Evolutionary conservation across 2,113 vertebrate species (phyloP), one percentile per base, ranked within the genome.

Genomic region (Pomatorhinus ruficollis): DNA sequence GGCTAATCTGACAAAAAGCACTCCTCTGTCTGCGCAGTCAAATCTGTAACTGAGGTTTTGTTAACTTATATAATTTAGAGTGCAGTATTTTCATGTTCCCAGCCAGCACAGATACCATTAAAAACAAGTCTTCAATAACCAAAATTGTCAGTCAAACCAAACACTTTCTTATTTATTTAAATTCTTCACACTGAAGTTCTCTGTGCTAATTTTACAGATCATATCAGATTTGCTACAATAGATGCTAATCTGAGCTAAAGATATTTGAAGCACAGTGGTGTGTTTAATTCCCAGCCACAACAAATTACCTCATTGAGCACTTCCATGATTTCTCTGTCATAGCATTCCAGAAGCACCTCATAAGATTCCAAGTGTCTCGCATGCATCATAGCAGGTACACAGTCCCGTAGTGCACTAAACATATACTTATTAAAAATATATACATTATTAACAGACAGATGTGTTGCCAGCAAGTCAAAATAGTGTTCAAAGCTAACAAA

Each of bases 351-450:
- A 74, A 99, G 98, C 83, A 98, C 86, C 76, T 99, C 98, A 9
- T 98, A 97, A 52, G 99, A 99, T 75, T 99, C 99, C 97, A 99
- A 97, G 96, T 99, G 99, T 89, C 99, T 98, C 84, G 99, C 97
- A 11, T 99, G 96, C 97, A 99, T 97, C 99, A 99, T 99, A 54
- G 98, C 98, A 45, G 99, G 99, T 15, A 99, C 99, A 50, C 99
- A 98, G 97, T 99, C 99, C 90, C 99, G 98, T 53, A 99, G 98
- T 16, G 99, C 99, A 94, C 98, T 99, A 74, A 99, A 99, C 99
- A 99, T 99, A 94, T 99, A 99, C 99, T 99, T 78, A 45, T 95
- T 90, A 78, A 92, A 94, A 97, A 91, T 12, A 92, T 59, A 64
- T 39, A 5, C 44, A 25, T 17, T 7, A 75, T 87, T 64, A 91